phyloP scores from a whole-genome alignment of 2,113 vertebrate species.

The Fregetta grallaria region DNA sequence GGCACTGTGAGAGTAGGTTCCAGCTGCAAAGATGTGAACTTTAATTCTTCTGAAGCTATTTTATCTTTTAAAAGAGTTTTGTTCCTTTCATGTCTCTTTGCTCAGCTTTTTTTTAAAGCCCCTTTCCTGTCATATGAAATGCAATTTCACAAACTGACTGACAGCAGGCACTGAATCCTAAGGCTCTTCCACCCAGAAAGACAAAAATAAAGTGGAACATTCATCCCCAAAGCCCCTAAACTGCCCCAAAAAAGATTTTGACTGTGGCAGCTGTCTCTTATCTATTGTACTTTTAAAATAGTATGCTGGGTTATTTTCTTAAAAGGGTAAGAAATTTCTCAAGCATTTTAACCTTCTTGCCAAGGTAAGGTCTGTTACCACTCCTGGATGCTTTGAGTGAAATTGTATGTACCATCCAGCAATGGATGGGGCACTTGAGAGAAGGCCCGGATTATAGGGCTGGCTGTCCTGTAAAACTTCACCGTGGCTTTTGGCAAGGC shows the following conservation, averaged over 20 bases:
- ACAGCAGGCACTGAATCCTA: background rate
- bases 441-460: background rate
- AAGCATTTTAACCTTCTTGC: background rate
- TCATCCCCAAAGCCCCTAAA: background rate
- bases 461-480: background rate
- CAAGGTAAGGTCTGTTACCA: background rate
- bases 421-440: background rate
- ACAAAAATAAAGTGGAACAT: constrained; percentile 7
- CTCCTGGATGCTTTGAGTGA: background rate
- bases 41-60: constrained; percentile 23
- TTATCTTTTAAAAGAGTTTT: constrained; percentile 35
- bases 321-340: background rate
- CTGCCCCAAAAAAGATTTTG: background rate
- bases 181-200: background rate
- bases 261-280: background rate
- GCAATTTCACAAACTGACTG: constrained; percentile 12
- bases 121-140: constrained; percentile 35
- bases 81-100: constrained; percentile 13
- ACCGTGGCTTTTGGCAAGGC: background rate
- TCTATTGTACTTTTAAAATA: constrained; percentile 16
- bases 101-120: background rate
- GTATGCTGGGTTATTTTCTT: background rate
- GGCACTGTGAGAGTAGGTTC: background rate
- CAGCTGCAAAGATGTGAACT: background rate
- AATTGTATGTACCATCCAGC: background rate